Evolutionary conservation across 1,140 invertebrate species (phyloP).

Genomic region (Pomacea maculata): DNA sequence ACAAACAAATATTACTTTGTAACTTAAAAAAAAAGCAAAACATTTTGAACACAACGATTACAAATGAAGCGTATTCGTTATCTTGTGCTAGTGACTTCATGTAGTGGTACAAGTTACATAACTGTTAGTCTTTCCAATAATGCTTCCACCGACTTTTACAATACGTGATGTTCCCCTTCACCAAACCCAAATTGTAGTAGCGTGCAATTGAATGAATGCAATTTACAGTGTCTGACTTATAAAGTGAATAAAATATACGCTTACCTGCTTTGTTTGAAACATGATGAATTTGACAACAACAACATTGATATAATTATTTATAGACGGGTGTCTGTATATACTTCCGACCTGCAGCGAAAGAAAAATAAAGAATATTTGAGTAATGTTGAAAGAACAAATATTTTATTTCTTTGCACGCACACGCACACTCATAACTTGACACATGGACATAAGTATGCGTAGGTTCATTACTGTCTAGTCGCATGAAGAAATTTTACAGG

Average conservation of each 20-base stretch:
- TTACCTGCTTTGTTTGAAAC: constrained; percentile 72
- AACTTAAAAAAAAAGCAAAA: not conserved
- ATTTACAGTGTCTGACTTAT: not conserved
- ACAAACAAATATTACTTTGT: not conserved
- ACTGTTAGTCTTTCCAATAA: not conserved
- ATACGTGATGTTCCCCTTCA: too few species aligned
- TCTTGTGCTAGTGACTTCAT: too few species aligned
- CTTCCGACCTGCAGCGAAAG: constrained; percentile 55
- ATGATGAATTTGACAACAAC: constrained; percentile 87
- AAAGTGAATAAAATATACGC: constrained; percentile 14
- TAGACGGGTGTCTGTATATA: constrained; percentile 85
- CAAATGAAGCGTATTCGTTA: not conserved
- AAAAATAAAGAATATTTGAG: not conserved
- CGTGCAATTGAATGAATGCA: too few species aligned
- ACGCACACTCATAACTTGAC: too few species aligned
- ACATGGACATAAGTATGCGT: too few species aligned
- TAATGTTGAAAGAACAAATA: not conserved
- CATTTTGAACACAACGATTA: too few species aligned
- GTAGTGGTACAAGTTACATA: not conserved
- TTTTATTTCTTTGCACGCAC: too few species aligned
- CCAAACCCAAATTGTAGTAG: too few species aligned
- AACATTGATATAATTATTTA: constrained; percentile 88
- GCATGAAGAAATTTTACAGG: too few species aligned
- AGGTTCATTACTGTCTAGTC: too few species aligned
- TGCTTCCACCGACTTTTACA: not conserved